Base-by-base conservation (phyloP, 2,888 invertebrate species). In the Pherbina coryleti region DNA sequence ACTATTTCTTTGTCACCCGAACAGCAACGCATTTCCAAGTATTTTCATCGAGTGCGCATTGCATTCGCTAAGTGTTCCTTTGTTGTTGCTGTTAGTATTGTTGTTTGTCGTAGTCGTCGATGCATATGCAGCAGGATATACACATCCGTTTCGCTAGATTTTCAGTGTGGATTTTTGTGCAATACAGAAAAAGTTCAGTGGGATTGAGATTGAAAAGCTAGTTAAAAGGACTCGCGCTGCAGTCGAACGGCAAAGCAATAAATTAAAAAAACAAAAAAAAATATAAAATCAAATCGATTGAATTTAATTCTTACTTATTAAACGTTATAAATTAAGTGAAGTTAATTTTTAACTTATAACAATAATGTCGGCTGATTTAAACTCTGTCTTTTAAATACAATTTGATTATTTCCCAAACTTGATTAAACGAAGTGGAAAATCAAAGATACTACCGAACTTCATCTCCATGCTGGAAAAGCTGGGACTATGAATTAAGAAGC, bases 51-150 rank as follows among this genome's bases (percentile, higher is more conserved):
- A 81, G 79, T 82, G 82, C 83, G 82, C 82, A 81, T 76, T 78
- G 80, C 81, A 77, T 60, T 70, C 25, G 67, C 53, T 72, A 62
- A 73, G 69, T 62, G 51, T 37, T 53, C 70, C 51, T 75, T 80
- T 82, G 82, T 83, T 84, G 83, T 84, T 83, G 81, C 82, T 83
- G 85, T 85, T 83, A 81, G 11, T 22, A 22, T 66, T 62, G 49
- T 72, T 77, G 70, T 73, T 78, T 34, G 77, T 22, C 25, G 31
- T n/a, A 14, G 72, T 78, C 72, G 81, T 79, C 78, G 75, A 67
- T 79, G 81, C 81, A 79, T 60, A 62, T 34, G 66, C 76, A 79
- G 79, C 76, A 81, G 81, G 80, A 81, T 82, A 82, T 77, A 82
- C 77, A 79, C 79, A 77, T 78, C 77, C 76, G 74, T 76, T 80